These are phyloP conservation scores for Butorides virescens DNA, from an alignment of 2,113 vertebrate genomes.

Conservation along the genomic window DNA sequence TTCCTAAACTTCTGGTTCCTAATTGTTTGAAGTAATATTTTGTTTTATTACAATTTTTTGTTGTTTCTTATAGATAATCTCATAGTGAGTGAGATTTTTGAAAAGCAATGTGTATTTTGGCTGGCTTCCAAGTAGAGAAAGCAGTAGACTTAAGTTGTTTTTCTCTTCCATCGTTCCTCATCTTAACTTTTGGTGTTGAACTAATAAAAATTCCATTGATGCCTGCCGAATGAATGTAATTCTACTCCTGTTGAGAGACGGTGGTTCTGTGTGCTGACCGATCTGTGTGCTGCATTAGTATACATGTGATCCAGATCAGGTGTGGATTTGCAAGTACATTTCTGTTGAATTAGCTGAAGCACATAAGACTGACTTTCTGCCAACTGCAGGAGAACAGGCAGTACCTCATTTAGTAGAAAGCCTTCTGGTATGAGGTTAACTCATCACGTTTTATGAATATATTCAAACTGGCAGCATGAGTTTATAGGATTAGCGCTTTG, in stretches of 20 bases:
- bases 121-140: background rate
- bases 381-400: background rate
- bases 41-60: background rate
- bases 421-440: conserved; percentile 28
- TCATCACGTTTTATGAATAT: background rate
- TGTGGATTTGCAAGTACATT: conserved; percentile 20
- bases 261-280: background rate
- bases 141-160: background rate
- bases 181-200: background rate
- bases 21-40: background rate
- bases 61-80: background rate
- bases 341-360: background rate
- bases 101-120: background rate
- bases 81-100: background rate
- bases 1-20: background rate
- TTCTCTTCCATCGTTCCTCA: background rate
- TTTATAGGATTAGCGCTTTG: background rate
- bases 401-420: conserved; percentile 16
- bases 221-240: background rate
- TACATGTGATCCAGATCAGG: conserved; percentile 9
- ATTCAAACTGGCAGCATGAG: background rate
- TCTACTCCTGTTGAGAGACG: background rate
- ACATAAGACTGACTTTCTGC: background rate
- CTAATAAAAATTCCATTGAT: background rate
- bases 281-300: background rate